A percentile compares a stretch with the other conserved stretches of the same genome.
phyloP scores from a whole-genome alignment of 2,797 vertebrate species.

The Acridotheres tristis region DNA sequence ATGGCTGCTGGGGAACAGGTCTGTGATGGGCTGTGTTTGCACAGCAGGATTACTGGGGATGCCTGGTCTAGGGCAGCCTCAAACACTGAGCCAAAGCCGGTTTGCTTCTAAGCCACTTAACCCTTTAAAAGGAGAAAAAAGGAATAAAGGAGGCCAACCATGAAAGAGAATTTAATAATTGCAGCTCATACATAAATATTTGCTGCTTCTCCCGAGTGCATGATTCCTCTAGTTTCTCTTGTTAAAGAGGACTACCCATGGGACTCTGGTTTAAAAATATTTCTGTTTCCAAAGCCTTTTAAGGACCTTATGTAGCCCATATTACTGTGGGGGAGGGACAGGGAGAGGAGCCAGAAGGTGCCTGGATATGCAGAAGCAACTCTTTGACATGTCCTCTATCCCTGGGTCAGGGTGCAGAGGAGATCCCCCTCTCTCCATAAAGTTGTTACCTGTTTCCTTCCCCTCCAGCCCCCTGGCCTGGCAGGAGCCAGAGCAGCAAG shows the following conservation, averaged over 20 bases:
- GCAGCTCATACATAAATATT: constrained; percentile 37
- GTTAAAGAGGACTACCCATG: not conserved
- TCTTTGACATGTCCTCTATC: not conserved
- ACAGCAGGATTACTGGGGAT: not conserved
- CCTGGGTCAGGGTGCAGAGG: not conserved
- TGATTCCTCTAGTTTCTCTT: not conserved
- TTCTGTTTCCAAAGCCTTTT: constrained; percentile 4
- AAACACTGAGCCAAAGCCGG: not conserved
- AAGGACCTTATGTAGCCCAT: not conserved
- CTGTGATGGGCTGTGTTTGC: not conserved
- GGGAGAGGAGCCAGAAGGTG: not conserved
- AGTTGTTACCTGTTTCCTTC: not conserved
- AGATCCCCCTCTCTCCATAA: too few species aligned
- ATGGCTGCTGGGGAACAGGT: not conserved
- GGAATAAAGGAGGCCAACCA: constrained; percentile 1
- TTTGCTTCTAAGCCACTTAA: constrained; percentile 27
- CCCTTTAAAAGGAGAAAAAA: not conserved
- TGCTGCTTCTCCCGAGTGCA: constrained; percentile 27
- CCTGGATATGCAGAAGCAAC: not conserved
- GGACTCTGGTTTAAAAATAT: not conserved
- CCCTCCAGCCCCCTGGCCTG: not conserved
- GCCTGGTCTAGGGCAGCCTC: not conserved
- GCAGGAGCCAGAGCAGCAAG: not conserved
- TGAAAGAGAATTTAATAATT: constrained; percentile 35
- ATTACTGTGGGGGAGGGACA: not conserved